Evolutionary conservation across 2,888 invertebrate species (phyloP).

Genomic region (Diachrysia chrysitis): DNA sequence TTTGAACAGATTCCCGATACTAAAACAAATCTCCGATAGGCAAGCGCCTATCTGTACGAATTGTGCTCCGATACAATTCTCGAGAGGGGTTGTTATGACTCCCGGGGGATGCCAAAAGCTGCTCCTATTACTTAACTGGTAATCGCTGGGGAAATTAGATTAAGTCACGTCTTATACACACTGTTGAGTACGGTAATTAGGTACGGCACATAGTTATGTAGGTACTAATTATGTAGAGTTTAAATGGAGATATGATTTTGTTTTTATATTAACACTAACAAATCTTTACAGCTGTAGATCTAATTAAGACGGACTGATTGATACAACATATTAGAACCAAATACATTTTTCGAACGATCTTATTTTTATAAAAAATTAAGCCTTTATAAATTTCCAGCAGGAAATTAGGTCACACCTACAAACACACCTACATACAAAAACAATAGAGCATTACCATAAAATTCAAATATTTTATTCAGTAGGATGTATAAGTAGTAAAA

Average conservation of each 20-base stretch:
- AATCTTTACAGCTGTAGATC: too few species aligned
- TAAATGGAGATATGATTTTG: too few species aligned
- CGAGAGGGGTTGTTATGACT: background rate
- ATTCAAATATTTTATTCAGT: conserved; percentile 16
- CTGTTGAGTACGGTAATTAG: background rate
- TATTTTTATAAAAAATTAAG: too few species aligned
- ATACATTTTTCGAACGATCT: too few species aligned
- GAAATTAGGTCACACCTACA: background rate
- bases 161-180: background rate
- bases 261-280: too few species aligned
- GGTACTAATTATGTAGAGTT: background rate
- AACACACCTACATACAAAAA: background rate
- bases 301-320: too few species aligned
- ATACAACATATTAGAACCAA: too few species aligned
- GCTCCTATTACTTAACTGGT: background rate
- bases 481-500: conserved; percentile 7
- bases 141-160: background rate
- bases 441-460: conserved; percentile 8
- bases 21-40: background rate
- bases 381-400: too few species aligned
- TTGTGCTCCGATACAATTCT: background rate
- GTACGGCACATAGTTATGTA: background rate
- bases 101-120: background rate
- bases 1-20: background rate
- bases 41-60: background rate